Conservation (phyloP, 1,140 invertebrate species). For the Drosophila erecta region DNA sequence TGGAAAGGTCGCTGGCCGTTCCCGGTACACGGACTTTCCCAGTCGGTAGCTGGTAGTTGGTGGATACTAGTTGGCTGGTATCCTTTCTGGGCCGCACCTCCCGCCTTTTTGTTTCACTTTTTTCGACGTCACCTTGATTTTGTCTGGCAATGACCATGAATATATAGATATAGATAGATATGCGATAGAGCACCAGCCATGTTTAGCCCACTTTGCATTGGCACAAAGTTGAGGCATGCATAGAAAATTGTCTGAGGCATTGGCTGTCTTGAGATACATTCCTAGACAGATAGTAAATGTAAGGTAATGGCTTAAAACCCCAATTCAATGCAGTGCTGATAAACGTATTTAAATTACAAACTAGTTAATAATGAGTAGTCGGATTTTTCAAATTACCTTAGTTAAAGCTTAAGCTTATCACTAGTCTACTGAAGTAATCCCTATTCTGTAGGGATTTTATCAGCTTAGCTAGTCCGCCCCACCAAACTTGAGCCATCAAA, state of each 20-base stretch:
- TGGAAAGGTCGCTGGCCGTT: constrained; percentile 79
- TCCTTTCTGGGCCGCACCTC: constrained; percentile 34
- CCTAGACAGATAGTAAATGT: neutral
- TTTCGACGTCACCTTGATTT: constrained; percentile 74
- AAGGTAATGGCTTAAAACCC: no score
- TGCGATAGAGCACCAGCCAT: constrained; percentile 46
- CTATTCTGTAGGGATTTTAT: neutral
- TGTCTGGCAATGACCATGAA: constrained; percentile 80
- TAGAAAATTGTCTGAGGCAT: constrained; percentile 24
- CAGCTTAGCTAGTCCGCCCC: neutral
- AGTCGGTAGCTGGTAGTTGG: constrained; percentile 10
- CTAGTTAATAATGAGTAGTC: no score
- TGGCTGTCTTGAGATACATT: neutral
- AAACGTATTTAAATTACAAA: neutral
- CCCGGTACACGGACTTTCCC: constrained; percentile 39
- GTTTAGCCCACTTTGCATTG: constrained; percentile 77
- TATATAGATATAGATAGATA: constrained; percentile 63
- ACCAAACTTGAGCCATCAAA: constrained; percentile 5
- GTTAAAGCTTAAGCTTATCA: neutral
- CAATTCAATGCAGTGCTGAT: no score
- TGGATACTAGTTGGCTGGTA: constrained; percentile 26
- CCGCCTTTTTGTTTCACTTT: constrained; percentile 32
- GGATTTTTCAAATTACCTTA: no score
- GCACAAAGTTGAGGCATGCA: constrained; percentile 36
- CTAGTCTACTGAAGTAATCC: neutral